phyloP scores from a whole-genome alignment of 2,888 invertebrate species.

The Cenopis cana region DNA sequence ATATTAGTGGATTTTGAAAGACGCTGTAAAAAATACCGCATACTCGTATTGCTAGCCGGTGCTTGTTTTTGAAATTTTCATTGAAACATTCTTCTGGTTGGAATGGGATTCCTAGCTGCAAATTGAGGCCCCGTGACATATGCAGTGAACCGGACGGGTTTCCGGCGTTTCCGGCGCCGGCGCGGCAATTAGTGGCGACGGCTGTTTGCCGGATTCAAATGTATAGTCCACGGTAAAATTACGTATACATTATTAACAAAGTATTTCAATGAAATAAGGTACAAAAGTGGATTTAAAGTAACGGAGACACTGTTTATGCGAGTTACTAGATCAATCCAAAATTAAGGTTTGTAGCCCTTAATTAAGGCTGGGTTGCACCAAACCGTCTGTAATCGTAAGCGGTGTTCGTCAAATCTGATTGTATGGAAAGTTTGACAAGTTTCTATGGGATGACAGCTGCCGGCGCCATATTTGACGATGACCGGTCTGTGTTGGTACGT shows the following conservation, averaged over 20 bases:
- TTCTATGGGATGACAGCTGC: no score
- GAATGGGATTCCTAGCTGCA: background rate
- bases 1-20: background rate
- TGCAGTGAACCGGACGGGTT: background rate
- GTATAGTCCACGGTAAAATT: background rate
- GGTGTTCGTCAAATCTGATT: no score
- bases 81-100: background rate
- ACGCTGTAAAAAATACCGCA: background rate
- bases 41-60: background rate
- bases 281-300: no score
- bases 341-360: no score
- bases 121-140: background rate
- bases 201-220: background rate
- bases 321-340: no score
- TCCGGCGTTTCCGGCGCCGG: constrained; percentile 2
- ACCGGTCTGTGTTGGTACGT: no score
- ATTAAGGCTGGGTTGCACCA: no score
- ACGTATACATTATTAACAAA: background rate
- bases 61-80: background rate
- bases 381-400: no score
- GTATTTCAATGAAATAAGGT: background rate
- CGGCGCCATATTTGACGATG: no score
- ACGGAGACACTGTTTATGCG: no score
- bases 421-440: no score
- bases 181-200: constrained; percentile 1